Percentiles rank a stretch among this genome's conserved stretches.
phyloP scores from a whole-genome alignment of 2,113 vertebrate species.

The Orientallactaga bullata region DNA sequence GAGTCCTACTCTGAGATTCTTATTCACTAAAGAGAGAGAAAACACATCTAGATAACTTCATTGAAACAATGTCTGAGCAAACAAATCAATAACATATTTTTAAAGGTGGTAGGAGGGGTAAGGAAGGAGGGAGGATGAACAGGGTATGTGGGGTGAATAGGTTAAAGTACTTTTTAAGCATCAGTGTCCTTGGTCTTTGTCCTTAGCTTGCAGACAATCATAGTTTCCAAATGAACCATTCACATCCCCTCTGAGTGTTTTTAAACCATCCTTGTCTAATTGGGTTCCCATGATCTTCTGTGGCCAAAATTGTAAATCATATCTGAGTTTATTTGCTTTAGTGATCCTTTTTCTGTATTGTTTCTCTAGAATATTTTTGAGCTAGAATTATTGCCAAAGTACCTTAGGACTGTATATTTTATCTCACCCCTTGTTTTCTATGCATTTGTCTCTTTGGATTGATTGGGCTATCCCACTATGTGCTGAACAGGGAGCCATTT shows the following conservation, averaged over 20 bases:
- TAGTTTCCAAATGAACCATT: not conserved
- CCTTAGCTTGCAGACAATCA: not conserved
- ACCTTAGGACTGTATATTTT: not conserved
- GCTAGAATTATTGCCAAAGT: not conserved
- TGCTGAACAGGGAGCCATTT: not conserved
- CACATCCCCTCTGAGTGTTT: not conserved
- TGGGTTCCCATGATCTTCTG: not conserved
- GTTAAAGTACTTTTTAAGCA: not conserved
- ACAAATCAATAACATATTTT: slow-evolving; percentile 15
- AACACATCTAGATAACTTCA: not conserved
- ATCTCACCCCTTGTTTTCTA: not conserved
- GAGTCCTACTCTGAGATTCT: slow-evolving; percentile 38
- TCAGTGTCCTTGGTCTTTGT: not conserved
- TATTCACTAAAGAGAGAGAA: slow-evolving; percentile 57
- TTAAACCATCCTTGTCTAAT: fast-evolving
- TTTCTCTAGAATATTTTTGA: too few species aligned
- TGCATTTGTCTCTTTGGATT: not conserved
- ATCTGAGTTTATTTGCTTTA: not conserved
- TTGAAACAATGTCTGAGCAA: not conserved
- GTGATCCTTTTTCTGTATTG: too few species aligned
- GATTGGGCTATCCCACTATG: not conserved
- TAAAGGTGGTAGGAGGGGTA: not conserved
- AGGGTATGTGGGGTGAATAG: not conserved
- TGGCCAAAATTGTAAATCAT: too few species aligned
- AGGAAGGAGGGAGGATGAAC: not conserved